These are phyloP conservation scores for Notarius lentiginosus DNA, from an alignment of 2,113 vertebrate species.

Conservation along the genomic window DNA sequence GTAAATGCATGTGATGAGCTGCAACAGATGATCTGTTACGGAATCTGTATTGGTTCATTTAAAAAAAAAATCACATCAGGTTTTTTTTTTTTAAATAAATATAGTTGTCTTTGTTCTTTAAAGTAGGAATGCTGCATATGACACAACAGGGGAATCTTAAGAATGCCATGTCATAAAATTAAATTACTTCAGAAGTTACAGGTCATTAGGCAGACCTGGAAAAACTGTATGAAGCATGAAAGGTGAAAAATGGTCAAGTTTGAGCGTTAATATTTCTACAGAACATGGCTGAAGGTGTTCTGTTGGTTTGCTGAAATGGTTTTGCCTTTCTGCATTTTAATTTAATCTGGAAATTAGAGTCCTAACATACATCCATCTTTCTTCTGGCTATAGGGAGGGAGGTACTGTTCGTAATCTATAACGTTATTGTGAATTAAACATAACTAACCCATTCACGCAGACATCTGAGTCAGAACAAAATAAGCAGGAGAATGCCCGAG, in stretches of 20 bases:
- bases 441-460: slow-evolving; percentile 5
- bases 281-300: background rate
- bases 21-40: background rate
- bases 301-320: background rate
- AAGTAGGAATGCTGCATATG: background rate
- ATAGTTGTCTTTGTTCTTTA: background rate
- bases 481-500: background rate
- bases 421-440: background rate
- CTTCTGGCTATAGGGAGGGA: background rate
- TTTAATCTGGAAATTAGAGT: slow-evolving; percentile 6
- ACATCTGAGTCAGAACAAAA: background rate
- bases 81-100: background rate
- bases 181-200: background rate
- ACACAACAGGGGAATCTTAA: background rate
- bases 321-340: background rate
- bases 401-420: background rate
- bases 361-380: background rate
- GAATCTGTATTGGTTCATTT: background rate
- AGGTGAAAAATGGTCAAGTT: background rate
- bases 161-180: background rate
- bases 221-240: background rate
- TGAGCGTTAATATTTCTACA: background rate
- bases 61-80: background rate
- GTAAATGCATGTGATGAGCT: background rate
- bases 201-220: background rate